These are phyloP conservation scores for Aplodontia rufa DNA, from an alignment of 2,113 vertebrate species.

Conservation along the genomic window DNA sequence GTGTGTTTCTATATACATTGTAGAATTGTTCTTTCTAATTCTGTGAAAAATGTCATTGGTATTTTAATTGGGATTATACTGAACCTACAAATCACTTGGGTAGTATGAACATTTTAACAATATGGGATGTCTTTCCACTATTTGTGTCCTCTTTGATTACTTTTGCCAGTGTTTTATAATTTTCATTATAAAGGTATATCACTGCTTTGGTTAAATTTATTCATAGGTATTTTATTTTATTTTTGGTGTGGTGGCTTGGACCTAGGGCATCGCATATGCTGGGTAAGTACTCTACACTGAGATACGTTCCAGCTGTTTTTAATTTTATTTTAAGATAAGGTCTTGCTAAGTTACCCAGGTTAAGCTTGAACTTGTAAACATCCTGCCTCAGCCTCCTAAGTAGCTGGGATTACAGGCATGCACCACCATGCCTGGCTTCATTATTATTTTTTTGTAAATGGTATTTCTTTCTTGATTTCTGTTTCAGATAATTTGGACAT, in stretches of 20 bases:
- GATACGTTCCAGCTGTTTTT: neutral
- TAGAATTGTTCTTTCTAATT: neutral
- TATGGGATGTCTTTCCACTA: neutral
- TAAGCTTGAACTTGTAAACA: neutral
- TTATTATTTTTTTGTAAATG: neutral
- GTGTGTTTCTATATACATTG: neutral
- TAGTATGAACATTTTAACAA: neutral
- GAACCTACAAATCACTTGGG: neutral
- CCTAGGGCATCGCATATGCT: neutral
- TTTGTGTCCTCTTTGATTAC: neutral
- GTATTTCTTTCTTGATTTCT: neutral
- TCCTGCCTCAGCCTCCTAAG: neutral
- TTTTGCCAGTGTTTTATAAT: neutral
- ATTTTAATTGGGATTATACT: neutral
- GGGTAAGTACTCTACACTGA: neutral
- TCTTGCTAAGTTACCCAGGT: neutral
- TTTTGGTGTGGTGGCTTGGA: neutral
- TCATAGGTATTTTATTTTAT: neutral
- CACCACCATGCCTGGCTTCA: neutral
- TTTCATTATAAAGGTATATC: neutral
- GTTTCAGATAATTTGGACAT: neutral
- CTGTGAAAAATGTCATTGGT: neutral
- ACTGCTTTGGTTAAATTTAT: neutral
- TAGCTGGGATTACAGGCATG: no score
- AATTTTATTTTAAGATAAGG: neutral